These are phyloP conservation scores for Heliconius sara DNA, from an alignment of 2,888 invertebrate species.

Conservation along the genomic window DNA sequence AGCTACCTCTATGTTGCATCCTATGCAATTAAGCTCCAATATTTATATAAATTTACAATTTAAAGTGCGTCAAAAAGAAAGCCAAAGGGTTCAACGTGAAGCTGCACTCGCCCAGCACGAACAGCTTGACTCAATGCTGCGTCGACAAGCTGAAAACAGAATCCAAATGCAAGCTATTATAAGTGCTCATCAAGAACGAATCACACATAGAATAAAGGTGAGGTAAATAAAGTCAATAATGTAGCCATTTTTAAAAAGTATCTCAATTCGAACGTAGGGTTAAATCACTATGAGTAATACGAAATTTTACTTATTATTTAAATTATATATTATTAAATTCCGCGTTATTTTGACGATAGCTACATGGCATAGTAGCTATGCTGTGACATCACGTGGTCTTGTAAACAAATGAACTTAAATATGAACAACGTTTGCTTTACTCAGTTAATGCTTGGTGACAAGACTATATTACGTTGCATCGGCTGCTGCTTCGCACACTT, in stretches of 20 bases:
- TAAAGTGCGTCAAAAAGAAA: slow-evolving; percentile 75
- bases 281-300: neutral
- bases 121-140: slow-evolving; percentile 81
- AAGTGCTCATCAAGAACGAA: slow-evolving; percentile 84
- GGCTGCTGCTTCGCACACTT: no score
- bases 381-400: no score
- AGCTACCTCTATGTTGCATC: neutral
- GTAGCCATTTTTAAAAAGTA: neutral
- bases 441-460: no score
- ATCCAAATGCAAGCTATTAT: slow-evolving; percentile 84
- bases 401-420: no score
- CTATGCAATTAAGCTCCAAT: neutral
- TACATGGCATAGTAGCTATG: no score
- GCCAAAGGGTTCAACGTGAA: slow-evolving; percentile 78
- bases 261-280: neutral
- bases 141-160: slow-evolving; percentile 82
- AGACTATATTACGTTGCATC: no score
- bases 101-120: slow-evolving; percentile 79
- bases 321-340: neutral
- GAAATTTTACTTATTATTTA: neutral
- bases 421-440: no score
- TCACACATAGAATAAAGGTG: slow-evolving; percentile 85
- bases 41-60: neutral
- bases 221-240: neutral
- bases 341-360: no score